Percentiles rank a stretch among this genome's conserved stretches.
phyloP scores from a whole-genome alignment of 2,113 vertebrate species.

The Oriolus oriolus region DNA sequence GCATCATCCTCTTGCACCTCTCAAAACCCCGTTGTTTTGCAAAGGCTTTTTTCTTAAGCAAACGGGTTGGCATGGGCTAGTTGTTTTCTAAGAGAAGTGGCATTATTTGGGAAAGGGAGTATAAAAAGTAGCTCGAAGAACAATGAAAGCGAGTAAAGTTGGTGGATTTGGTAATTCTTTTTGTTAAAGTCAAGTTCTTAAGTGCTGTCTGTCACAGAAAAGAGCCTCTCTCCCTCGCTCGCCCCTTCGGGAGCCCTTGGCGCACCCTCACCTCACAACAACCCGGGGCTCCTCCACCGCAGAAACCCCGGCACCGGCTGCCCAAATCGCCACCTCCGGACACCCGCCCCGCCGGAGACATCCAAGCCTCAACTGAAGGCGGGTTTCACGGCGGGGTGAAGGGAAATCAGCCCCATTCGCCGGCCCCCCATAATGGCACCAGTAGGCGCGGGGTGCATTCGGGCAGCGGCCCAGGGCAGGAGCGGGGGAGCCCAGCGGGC shows the following conservation, averaged over 20 bases:
- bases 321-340: neutral
- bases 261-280: neutral
- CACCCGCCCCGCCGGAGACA: neutral
- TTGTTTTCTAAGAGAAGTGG: neutral
- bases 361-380: neutral
- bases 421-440: neutral
- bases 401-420: neutral
- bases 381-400: neutral
- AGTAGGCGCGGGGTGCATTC: neutral
- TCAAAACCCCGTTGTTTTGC: neutral
- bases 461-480: neutral
- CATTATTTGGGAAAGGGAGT: neutral
- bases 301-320: neutral
- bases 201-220: neutral
- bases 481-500: neutral
- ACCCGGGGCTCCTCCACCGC: neutral
- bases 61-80: neutral
- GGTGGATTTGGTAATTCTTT: neutral
- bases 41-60: neutral
- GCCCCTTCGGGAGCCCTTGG: neutral
- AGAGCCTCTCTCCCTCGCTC: neutral
- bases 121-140: neutral
- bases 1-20: neutral
- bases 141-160: slow-evolving; percentile 2
- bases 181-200: neutral